Conservation (phyloP, 1,140 invertebrate genomes). For the Apocrypta bakeri region DNA sequence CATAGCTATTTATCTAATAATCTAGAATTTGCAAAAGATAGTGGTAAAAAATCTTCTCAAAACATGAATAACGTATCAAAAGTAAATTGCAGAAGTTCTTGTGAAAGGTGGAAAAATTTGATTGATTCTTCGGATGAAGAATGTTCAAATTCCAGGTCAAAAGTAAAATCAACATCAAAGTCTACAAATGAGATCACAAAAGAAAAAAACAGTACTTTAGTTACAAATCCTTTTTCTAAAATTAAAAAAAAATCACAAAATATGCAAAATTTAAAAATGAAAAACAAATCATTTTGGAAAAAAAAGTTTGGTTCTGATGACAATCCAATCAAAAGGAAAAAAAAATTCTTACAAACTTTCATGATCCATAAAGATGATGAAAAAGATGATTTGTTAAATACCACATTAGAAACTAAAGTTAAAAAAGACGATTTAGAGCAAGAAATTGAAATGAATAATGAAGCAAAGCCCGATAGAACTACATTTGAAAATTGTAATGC, state of each 20-base stretch:
- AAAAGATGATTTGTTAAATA: not conserved
- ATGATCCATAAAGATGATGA: not conserved
- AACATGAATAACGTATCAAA: not conserved
- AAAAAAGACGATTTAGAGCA: not conserved
- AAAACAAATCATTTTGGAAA: conserved; percentile 9
- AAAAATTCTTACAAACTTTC: not conserved
- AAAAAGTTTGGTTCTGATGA: conserved; percentile 8
- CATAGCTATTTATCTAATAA: too few species aligned
- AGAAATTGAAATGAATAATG: not conserved
- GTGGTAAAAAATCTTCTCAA: not conserved
- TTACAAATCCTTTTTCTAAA: conserved; percentile 10
- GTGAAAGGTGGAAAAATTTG: not conserved
- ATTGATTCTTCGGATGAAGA: conserved; percentile 17
- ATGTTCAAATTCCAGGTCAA: not conserved
- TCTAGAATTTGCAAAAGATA: too few species aligned
- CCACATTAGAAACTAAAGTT: not conserved
- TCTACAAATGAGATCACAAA: not conserved
- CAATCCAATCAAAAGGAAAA: not conserved
- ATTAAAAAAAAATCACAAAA: not conserved
- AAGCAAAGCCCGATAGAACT: not conserved
- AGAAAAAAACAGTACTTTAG: not conserved
- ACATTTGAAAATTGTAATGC: not conserved
- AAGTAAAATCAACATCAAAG: not conserved
- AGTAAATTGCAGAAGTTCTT: not conserved
- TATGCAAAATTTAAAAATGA: not conserved